Percentiles rank a stretch among this genome's conserved stretches.
Conservation (phyloP, 2,797 vertebrate species). For the Cephalopachus bancanus region DNA sequence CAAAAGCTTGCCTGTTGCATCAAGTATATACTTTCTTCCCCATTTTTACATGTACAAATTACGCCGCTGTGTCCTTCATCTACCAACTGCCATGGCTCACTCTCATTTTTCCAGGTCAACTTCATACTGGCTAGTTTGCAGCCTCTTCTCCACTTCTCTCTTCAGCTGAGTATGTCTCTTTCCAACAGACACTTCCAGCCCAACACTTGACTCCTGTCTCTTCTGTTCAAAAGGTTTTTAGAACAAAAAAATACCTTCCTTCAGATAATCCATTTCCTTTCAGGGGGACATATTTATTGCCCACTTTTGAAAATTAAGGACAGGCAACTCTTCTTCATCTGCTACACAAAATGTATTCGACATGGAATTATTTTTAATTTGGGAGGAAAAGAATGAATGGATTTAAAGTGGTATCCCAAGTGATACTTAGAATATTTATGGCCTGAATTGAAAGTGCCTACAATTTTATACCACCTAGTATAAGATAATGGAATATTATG, state of each 20-base stretch:
- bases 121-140: accelerated
- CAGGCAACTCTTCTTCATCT: neutral
- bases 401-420: neutral
- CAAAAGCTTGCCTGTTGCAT: neutral
- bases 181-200: neutral
- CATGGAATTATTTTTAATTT: neutral
- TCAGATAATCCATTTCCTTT: neutral
- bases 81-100: no score
- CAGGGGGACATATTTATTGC: neutral
- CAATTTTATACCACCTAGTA: neutral
- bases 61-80: no score
- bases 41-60: neutral
- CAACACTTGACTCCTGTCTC: neutral
- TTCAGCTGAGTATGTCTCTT: neutral
- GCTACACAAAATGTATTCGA: neutral
- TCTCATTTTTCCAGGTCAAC: neutral
- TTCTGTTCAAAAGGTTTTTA: neutral
- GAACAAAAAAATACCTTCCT: neutral
- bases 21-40: neutral
- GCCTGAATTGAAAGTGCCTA: neutral
- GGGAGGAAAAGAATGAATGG: neutral
- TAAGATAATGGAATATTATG: neutral
- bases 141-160: neutral
- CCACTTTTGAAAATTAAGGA: neutral
- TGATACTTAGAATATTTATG: neutral